phyloP scores from a whole-genome alignment of 2,113 vertebrate genomes.

The Podarcis muralis region DNA sequence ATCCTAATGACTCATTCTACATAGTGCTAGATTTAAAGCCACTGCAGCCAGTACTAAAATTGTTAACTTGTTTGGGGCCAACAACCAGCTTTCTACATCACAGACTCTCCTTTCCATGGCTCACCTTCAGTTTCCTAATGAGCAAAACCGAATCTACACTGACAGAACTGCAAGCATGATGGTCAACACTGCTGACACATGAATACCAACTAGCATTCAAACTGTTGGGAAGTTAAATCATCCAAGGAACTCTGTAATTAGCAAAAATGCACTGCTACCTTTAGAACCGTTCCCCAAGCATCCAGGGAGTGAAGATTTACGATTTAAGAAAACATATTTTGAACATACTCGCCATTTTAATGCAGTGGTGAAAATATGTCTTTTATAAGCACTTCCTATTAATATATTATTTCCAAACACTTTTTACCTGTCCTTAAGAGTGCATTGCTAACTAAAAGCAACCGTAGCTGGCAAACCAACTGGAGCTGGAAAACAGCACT shows the following conservation, averaged over 20 bases:
- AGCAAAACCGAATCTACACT: constrained; percentile 35
- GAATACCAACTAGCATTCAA: constrained; percentile 31
- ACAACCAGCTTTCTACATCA: constrained; percentile 18
- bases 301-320: neutral
- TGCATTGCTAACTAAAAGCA: too few species aligned
- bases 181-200: constrained; percentile 47
- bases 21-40: constrained; percentile 35
- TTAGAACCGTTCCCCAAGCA: constrained; percentile 17
- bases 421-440: too few species aligned
- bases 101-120: constrained; percentile 51
- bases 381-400: constrained; percentile 30
- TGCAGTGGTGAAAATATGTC: constrained; percentile 35
- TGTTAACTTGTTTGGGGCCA: neutral
- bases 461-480: too few species aligned
- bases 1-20: constrained; percentile 42
- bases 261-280: neutral
- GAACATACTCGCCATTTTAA: constrained; percentile 41
- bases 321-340: constrained; percentile 49
- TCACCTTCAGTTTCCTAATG: constrained; percentile 43
- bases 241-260: constrained; percentile 47
- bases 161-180: constrained; percentile 32
- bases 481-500: too few species aligned
- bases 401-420: too few species aligned
- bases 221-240: constrained; percentile 50
- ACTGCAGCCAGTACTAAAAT: constrained; percentile 58